A percentile compares a stretch with the other conserved stretches of the same genome.
These are phyloP conservation scores for Myanophis thanlyinensis DNA, from an alignment of 2,113 vertebrate genomes.

Conservation along the genomic window DNA sequence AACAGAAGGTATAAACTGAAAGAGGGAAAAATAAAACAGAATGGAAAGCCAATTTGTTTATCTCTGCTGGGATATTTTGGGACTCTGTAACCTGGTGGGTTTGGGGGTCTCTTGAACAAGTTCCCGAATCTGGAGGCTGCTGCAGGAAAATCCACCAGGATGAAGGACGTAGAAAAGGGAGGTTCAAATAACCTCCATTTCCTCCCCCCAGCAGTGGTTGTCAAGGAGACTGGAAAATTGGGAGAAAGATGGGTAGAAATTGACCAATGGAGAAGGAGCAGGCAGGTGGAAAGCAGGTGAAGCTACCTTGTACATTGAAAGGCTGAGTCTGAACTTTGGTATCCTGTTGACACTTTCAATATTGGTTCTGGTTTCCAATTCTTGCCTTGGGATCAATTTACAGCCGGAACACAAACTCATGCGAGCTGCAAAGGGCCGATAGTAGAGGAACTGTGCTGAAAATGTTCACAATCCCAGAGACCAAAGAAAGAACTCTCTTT, in stretches of 20 bases:
- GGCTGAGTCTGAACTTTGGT: background rate
- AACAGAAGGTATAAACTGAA: background rate
- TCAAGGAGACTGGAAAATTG: background rate
- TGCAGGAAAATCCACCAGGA: background rate
- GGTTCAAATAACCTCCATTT: background rate
- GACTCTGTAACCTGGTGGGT: background rate
- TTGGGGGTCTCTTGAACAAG: background rate
- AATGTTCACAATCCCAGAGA: background rate
- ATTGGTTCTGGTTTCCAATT: background rate
- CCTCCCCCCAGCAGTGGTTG: background rate
- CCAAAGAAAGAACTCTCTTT: background rate
- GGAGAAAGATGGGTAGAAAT: background rate
- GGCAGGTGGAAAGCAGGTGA: background rate
- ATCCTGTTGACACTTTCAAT: background rate
- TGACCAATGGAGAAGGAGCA: background rate
- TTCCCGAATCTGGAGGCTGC: background rate
- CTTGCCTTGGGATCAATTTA: background rate
- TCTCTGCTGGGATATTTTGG: background rate
- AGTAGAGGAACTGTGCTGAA: background rate
- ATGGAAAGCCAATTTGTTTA: background rate
- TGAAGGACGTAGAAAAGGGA: background rate
- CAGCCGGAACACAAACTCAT: background rate
- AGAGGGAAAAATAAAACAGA: background rate
- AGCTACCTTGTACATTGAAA: background rate
- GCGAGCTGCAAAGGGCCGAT: background rate